Evolutionary conservation across 37 sponge, comb jelly and placozoan genomes (phyloP), one percentile per base, ranked within the genome.

Genomic region (Halisarca cf. caerulea): DNA sequence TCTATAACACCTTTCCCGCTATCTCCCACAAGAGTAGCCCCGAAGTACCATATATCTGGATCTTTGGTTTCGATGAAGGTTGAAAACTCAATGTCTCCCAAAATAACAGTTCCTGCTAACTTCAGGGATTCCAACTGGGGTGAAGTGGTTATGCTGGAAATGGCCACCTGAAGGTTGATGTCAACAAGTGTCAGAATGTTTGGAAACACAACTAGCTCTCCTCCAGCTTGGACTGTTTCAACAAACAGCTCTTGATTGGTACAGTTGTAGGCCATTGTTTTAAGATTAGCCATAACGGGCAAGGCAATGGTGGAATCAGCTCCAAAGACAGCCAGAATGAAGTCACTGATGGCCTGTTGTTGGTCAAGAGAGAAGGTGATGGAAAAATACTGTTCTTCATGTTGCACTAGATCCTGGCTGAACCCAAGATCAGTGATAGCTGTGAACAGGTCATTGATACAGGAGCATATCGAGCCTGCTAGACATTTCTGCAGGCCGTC

Each of bases 181-280:
- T 37, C 15, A 37, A 21, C 17, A 3, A 74, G 15, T 1, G 42
- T 18, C 2, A 74, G 44, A 23, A 74, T 36, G 7, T 6, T 25
- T 8, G 24, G 40, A 6, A 74, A 74, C 2, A 74, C 11, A 18
- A 40, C 45, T 44, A 74, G 2, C 25, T 24, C 24, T n/a, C 77
- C 45, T n/a, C 45, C 77, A n/a, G 77, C 24, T 6, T 74, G 45
- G 24, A 3, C 45, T 74, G 77, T 74, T 41, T 74, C 77, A n/a
- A 40, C 45, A 41, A 40, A 40, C 8, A 74, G 23, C 8, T 74
- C 77, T 25, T 43, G 24, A 2, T 33, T 40, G n/a, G 42, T 40
- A 43, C 77, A 74, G 36, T 74, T 74, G 77, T 74, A 74, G 40
- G 45, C 8, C 30, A 74, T 1, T 20, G 32, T 43, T 8, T 41